Conservation (phyloP, 2,113 vertebrate species). For the Hyla sarda region DNA sequence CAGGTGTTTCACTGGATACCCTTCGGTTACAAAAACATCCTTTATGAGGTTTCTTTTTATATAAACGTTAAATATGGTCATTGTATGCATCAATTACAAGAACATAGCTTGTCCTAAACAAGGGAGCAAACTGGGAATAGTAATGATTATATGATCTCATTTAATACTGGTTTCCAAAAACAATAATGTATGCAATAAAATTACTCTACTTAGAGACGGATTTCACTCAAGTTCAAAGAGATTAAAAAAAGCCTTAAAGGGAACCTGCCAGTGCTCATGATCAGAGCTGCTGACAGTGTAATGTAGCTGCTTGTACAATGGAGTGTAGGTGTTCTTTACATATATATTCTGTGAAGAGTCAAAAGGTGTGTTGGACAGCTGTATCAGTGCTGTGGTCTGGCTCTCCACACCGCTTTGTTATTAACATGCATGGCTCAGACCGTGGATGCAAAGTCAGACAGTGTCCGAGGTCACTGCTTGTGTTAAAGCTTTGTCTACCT, state of each 20-base stretch:
- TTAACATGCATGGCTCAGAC: no score
- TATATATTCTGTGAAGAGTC: no score
- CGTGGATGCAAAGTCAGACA: no score
- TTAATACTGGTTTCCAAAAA: slow-evolving; percentile 38
- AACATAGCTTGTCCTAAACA: slow-evolving; percentile 32
- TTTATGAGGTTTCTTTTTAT: not conserved
- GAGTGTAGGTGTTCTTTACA: no score
- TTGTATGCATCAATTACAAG: slow-evolving; percentile 38
- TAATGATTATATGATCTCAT: slow-evolving; percentile 41
- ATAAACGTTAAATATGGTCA: slow-evolving; percentile 38
- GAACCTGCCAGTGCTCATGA: no score
- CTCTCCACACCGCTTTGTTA: no score
- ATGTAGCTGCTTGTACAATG: no score
- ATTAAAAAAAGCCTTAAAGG: not conserved
- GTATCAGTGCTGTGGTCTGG: no score
- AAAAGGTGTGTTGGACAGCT: no score
- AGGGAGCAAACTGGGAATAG: slow-evolving; percentile 29
- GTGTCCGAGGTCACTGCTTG: no score
- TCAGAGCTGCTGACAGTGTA: no score
- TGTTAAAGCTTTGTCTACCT: no score
- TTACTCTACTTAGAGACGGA: not conserved
- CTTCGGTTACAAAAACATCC: not conserved
- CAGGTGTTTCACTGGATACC: not conserved
- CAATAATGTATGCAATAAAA: slow-evolving; percentile 24
- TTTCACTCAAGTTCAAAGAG: not conserved